These are phyloP conservation scores for mouse (Mus musculus) DNA, from an alignment of 2,113 vertebrate genomes.

Conservation along the genomic window GRCm39 chr17:91032001-91032500, in stretches of 20 bases:
- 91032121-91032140: too few species aligned
- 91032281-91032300: slow-evolving; percentile 67
- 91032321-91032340: slow-evolving; percentile 66
- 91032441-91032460: slow-evolving; percentile 17
- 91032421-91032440: slow-evolving; percentile 13
- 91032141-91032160: too few species aligned
- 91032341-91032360: slow-evolving; percentile 27
- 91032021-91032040: too few species aligned
- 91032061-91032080: too few species aligned
- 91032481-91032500: neutral
- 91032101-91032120: too few species aligned
- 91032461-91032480: neutral
- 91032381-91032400: slow-evolving; percentile 45
- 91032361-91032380: slow-evolving; percentile 61
- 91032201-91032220: slow-evolving; percentile 52
- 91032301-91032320: slow-evolving; percentile 60
- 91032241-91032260: slow-evolving; percentile 2
- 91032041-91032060: too few species aligned
- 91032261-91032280: neutral
- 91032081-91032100: too few species aligned
- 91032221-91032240: slow-evolving; percentile 60
- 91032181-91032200: slow-evolving; percentile 49
- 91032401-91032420: slow-evolving; percentile 54
- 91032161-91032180: slow-evolving; percentile 19
- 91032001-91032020: too few species aligned